Base-by-base conservation (phyloP, 1,140 invertebrate species). In the Philotrypesis tridentata region DNA sequence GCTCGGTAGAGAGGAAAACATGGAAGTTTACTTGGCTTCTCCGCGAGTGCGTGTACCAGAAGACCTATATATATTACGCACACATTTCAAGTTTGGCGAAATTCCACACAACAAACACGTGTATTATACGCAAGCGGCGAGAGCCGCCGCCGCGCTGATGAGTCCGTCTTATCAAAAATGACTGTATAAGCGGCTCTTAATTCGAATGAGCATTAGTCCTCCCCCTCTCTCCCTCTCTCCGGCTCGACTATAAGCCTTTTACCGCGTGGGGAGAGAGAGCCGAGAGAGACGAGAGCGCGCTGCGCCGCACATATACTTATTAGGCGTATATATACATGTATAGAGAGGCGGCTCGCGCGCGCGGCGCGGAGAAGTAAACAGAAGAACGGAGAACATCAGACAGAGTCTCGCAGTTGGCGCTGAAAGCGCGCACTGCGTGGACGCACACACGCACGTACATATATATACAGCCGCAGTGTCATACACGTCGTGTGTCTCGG, bases 281-380 rank as follows among this genome's bases (percentile, higher is more conserved):
- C 68, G 79, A 76, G 68, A 74, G 71, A 76, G 25, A 17, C 40
- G 75, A 82, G 82, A 79, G 80, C 76, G n/a, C 75, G 60, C 43
- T 33, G 33, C 61, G 77, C 33, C 4, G 33, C 3, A 9, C 9
- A 37, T 37, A 37, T 37, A 37, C 33, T 9, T 37, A 37, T 37
- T 9, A 37, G 3, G 9, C 33, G 9, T 37, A 9, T 9, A 37
- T 37, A 37, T 37, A 37, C 33, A 37, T 37, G 33, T 37, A 37
- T 37, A 37, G 33, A 37, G 55, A n/a, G n/a, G n/a, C n/a, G n/a
- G n/a, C n/a, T n/a, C n/a, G n/a, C n/a, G n/a, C n/a, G n/a, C n/a
- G n/a, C n/a, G n/a, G n/a, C n/a, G 63, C 76, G 71, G 77, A 84
- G 75, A 79, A 78, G 84, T 88, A 89, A 89, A 89, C 88, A 77